Evolutionary conservation across 2,888 invertebrate species (phyloP), one percentile per base, ranked within the genome.

Genomic region (Allolobophora icterica): DNA sequence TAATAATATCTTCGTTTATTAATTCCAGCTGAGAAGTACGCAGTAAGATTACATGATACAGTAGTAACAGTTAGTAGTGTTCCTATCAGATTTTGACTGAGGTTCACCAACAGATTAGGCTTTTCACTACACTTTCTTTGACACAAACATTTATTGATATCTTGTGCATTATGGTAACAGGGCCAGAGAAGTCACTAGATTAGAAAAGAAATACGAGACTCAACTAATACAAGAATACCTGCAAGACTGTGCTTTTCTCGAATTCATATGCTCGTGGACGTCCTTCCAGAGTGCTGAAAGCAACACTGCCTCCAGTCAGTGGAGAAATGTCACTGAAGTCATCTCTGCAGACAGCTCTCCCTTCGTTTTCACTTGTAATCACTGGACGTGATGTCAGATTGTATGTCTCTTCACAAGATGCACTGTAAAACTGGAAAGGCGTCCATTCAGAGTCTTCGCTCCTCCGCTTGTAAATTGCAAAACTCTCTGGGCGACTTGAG

Each of bases 251-350:
- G 94, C 98, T 98, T 92, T 97, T 97, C 94, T 99, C 99, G 94
- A 99, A 99, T 92, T 97, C 97, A 94, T 97, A 97, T 30, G 98
- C 98, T 17, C 98, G 98, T 0, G 99, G 99, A 93, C 99, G 96
- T 89, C 98, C 98, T 95, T 98, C 98, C 5, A 99, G 96, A 0
- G 99, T 99, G 24, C 98, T 98, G 96, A 99, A 99, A 21, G 98
- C 97, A 17, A 99, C 98, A n/a, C 89, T 92, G 34, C 91, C 91
- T 40, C 91, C 33, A 5, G 97, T 97, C 92, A 99, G 96, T 0
- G 99, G 99, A 0, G 99, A 98, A 93, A 99, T 99, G 94, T 99
- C 99, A 11, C 99, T 99, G 96, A 98, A 99, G 95, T 99, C 99
- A 92, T 98, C 97, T n/a, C 98, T 98, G 95, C 99, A 99, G n/a